Evolutionary conservation across 2,888 invertebrate genomes (phyloP).

Genomic region (Drosophila formosana): DNA sequence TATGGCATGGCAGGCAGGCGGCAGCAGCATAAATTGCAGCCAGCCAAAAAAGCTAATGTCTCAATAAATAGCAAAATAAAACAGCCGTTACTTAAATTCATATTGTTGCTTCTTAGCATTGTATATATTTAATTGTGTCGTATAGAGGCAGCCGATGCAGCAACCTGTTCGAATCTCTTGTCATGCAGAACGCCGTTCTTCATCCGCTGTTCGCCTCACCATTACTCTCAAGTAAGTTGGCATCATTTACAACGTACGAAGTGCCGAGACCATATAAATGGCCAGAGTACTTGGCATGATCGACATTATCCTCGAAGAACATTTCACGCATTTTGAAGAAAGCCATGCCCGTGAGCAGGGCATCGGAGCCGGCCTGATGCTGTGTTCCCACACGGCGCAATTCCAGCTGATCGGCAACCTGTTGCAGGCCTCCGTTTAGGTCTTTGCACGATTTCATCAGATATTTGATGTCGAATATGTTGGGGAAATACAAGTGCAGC

Average conservation of each 20-base stretch:
- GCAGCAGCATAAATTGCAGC: no score
- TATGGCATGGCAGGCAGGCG: constrained; percentile 21
- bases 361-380: constrained; percentile 99
- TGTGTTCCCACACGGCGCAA: constrained; percentile 97
- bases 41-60: no score
- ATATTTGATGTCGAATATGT: constrained; percentile 99
- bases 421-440: constrained; percentile 98
- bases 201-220: constrained; percentile 87
- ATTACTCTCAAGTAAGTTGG: constrained; percentile 91
- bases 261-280: constrained; percentile 98
- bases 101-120: no score
- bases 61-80: no score
- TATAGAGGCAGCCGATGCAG: constrained; percentile 21
- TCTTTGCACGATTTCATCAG: constrained; percentile 99
- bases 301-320: constrained; percentile 99
- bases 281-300: constrained; percentile 97
- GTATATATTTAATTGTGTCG: constrained; percentile 7
- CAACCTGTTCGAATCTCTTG: constrained; percentile 56
- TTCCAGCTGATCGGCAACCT: constrained; percentile 97
- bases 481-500: constrained; percentile 96
- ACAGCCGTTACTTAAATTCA: no score
- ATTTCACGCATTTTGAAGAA: constrained; percentile 99
- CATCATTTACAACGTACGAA: constrained; percentile 91
- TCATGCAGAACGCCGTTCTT: constrained; percentile 75
- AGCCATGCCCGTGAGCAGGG: constrained; percentile 98